These are phyloP conservation scores for Anolis sagrei DNA, from an alignment of 2,113 vertebrate genomes.

Conservation along the genomic window DNA sequence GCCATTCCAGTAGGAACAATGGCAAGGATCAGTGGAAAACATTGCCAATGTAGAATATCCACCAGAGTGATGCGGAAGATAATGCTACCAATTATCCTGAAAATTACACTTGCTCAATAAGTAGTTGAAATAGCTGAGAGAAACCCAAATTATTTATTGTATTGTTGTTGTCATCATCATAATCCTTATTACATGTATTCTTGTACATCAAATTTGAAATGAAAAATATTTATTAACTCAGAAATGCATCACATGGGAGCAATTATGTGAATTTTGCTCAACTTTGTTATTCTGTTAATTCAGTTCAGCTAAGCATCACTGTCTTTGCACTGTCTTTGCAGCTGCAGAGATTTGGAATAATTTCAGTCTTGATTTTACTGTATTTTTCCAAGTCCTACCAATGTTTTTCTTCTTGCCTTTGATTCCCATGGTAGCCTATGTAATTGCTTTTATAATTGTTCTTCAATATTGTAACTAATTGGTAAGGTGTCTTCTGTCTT, in stretches of 20 bases:
- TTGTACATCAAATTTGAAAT: background rate
- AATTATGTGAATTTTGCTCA: too few relatives aligned
- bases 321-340: background rate
- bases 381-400: too few relatives aligned
- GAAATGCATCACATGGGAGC: background rate
- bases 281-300: too few relatives aligned
- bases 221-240: background rate
- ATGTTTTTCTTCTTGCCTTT: too few relatives aligned
- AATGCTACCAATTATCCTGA: slow-evolving; percentile 56
- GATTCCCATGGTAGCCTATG: too few relatives aligned
- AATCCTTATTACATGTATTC: background rate
- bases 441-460: too few relatives aligned
- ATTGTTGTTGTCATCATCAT: too few relatives aligned
- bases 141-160: background rate
- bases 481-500: too few relatives aligned
- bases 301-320: background rate
- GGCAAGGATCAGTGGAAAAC: slow-evolving; percentile 60
- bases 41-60: slow-evolving; percentile 61
- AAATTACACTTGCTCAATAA: slow-evolving; percentile 42
- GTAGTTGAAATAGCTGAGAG: background rate
- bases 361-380: too few relatives aligned
- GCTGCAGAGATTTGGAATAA: too few relatives aligned
- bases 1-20: slow-evolving; percentile 60
- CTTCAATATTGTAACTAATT: too few relatives aligned
- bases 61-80: slow-evolving; percentile 62